Conservation (phyloP, 2,888 invertebrate species). For the Oligia latruncula region DNA sequence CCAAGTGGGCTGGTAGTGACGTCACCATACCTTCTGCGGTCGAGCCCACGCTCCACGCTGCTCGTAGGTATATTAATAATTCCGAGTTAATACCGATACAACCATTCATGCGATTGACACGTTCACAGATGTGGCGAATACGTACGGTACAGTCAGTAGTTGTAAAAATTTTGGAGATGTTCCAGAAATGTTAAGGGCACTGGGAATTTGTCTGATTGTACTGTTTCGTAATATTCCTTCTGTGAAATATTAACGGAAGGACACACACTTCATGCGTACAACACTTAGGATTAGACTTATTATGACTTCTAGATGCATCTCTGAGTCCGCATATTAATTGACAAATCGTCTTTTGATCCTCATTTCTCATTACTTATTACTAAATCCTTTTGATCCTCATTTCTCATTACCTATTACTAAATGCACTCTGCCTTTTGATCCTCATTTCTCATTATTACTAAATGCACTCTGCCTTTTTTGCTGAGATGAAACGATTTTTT, state of each 20-base stretch:
- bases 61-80: slow-evolving; percentile 62
- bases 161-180: slow-evolving; percentile 51
- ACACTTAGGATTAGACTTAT: background rate
- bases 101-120: slow-evolving; percentile 59
- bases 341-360: background rate
- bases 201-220: slow-evolving; percentile 13
- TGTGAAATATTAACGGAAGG: background rate
- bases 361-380: background rate
- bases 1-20: slow-evolving; percentile 71
- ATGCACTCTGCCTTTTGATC: too few relatives aligned
- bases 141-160: slow-evolving; percentile 44
- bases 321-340: background rate
- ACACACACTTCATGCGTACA: background rate
- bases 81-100: slow-evolving; percentile 56
- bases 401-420: background rate
- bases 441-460: background rate
- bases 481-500: background rate
- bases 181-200: slow-evolving; percentile 23
- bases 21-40: slow-evolving; percentile 76
- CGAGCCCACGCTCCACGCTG: slow-evolving; percentile 74
- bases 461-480: background rate
- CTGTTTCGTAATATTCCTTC: slow-evolving; percentile 8
- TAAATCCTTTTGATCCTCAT: background rate
- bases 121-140: slow-evolving; percentile 42
- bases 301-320: background rate